Base-by-base conservation (phyloP, 2,888 invertebrate genomes). In the Drosophila recens region DNA sequence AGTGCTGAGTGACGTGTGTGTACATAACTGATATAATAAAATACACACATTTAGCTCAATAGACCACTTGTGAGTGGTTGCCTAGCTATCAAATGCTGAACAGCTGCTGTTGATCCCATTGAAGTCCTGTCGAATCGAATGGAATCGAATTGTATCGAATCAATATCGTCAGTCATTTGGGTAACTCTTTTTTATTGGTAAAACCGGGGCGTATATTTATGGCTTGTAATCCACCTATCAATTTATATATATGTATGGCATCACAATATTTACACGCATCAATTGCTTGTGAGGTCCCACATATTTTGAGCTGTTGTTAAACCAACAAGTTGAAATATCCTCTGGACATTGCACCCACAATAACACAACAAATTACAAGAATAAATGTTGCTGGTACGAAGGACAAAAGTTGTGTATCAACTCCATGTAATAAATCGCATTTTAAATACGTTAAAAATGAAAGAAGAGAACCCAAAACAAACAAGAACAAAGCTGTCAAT, bases 401-500 rank as follows among this genome's bases (percentile, higher is more conserved):
- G 67, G 43, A 49, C 34, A 70, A 77, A 82, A 73, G 67, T 88
- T 79, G 66, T 30, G n/a, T 63, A 61, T 68, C 73, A 85, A 76
- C 67, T 80, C 63, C 46, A 48, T 72, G 80, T 85, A 84, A 86
- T 86, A 86, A 86, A 86, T 87, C 82, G 84, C 69, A 82, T 82
- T 86, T 89, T 89, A 87, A 84, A 90, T 89, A 82, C 77, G 66
- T 67, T 57, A 75, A 82, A 65, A 46, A 64, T 27, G 17, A 20
- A 30, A 27, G 15, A 40, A 51, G 27, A 11, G 36, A 38, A 36
- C 20, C 11, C 20, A 33, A 49, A 70, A 53, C 68, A 65, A 81
- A 72, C 74, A 79, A 76, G 62, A 80, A 86, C 75, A 81, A 79
- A 82, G 78, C 76, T 82, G 83, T 87, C 89, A 85, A 87, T 86